phyloP scores from a whole-genome alignment of 2,113 vertebrate species.

The Jacana jacana region DNA sequence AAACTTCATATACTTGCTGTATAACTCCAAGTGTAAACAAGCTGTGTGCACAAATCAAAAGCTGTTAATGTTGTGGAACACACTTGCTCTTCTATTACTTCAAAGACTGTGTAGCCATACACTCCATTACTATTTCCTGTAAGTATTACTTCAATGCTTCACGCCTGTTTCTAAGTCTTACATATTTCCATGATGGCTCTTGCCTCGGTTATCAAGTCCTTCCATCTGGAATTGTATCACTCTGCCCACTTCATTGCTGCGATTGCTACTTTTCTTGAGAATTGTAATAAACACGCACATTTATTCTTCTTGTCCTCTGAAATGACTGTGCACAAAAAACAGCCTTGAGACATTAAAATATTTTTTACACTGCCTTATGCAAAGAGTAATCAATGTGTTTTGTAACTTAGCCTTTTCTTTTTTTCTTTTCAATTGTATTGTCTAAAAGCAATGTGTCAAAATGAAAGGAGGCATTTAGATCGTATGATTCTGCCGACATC shows the following conservation, averaged over 20 bases:
- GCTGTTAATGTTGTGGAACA: slow-evolving; percentile 10
- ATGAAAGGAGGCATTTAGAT: neutral
- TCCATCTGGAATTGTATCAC: neutral
- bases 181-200: neutral
- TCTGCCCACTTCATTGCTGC: neutral
- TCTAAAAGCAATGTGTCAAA: neutral
- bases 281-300: neutral
- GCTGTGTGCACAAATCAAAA: slow-evolving; percentile 19
- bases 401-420: neutral
- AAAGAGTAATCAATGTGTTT: neutral
- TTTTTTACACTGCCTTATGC: neutral
- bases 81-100: neutral
- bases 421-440: neutral
- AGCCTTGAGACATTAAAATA: neutral
- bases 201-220: neutral
- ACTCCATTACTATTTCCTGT: neutral
- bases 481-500: neutral
- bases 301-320: neutral
- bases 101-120: neutral
- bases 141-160: neutral
- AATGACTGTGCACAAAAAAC: neutral
- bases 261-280: neutral
- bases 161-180: neutral
- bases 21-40: neutral
- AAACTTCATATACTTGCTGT: neutral